A percentile compares a stretch with the other conserved stretches of the same genome.
Conservation (phyloP, 2,888 invertebrate species). For the Agrotis ipsilon region DNA sequence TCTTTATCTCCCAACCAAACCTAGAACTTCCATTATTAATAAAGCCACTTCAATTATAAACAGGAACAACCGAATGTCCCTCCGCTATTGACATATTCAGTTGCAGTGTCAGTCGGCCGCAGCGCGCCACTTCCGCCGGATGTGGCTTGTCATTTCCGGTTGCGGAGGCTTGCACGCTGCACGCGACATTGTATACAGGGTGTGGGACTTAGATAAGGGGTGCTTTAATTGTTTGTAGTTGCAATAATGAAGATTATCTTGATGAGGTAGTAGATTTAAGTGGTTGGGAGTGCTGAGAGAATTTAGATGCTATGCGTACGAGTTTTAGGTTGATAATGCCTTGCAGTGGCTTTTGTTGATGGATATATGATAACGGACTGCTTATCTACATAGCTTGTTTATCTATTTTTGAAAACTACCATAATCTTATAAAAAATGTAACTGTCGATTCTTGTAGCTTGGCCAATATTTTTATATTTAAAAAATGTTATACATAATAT, state of each 20-base stretch:
- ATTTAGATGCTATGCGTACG: not conserved
- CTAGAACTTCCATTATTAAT: slow-evolving; percentile 27
- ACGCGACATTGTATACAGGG: slow-evolving; percentile 63
- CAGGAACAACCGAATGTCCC: slow-evolving; percentile 51
- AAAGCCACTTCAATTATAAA: slow-evolving; percentile 48
- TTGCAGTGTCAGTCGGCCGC: slow-evolving; percentile 61
- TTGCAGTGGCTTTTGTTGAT: slow-evolving; percentile 25
- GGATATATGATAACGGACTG: too few species aligned
- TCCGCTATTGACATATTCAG: slow-evolving; percentile 64
- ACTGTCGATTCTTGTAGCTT: too few species aligned
- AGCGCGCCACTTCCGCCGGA: slow-evolving; percentile 78
- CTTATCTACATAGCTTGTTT: not conserved
- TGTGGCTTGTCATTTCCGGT: slow-evolving; percentile 71
- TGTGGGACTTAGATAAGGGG: slow-evolving; percentile 39
- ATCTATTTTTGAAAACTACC: not conserved
- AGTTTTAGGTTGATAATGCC: not conserved
- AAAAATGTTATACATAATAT: too few species aligned
- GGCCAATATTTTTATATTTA: too few species aligned
- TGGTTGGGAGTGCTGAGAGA: not conserved
- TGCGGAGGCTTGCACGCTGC: slow-evolving; percentile 65
- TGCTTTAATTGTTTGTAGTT: slow-evolving; percentile 52
- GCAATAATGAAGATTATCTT: slow-evolving; percentile 31
- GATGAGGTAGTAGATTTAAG: slow-evolving; percentile 4
- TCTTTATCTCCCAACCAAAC: not conserved
- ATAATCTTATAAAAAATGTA: too few species aligned